phyloP scores from a whole-genome alignment of 2,888 invertebrate genomes.

The Chironomus tentans region DNA sequence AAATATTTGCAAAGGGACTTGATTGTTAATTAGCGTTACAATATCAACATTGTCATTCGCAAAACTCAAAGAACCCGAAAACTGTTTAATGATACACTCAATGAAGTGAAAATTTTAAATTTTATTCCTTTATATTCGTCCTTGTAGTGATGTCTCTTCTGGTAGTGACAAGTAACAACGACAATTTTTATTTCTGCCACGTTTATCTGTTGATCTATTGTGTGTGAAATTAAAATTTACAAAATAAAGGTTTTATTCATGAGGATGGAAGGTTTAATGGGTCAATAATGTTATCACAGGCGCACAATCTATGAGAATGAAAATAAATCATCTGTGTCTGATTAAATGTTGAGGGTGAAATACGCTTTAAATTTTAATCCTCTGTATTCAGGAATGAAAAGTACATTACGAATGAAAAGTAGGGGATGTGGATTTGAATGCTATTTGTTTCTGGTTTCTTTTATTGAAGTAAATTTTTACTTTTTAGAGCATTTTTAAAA shows the following conservation, averaged over 20 bases:
- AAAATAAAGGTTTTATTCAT: not conserved
- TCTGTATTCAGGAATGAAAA: no score
- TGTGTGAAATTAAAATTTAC: not conserved
- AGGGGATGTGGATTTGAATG: no score
- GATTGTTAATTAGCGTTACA: no score
- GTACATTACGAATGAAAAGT: no score
- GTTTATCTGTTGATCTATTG: not conserved
- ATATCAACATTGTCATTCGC: no score
- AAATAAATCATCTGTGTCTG: slow-evolving; percentile 8
- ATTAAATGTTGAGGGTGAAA: not conserved
- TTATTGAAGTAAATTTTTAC: not conserved
- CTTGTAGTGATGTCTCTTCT: no score
- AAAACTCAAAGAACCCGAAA: no score
- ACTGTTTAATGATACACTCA: no score
- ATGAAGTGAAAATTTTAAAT: not conserved
- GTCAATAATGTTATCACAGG: not conserved
- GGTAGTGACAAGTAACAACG: no score
- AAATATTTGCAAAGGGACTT: no score
- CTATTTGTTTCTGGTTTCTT: not conserved
- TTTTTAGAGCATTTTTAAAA: not conserved
- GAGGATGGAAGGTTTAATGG: not conserved
- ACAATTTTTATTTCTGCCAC: no score
- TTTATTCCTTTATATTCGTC: not conserved
- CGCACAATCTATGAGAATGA: not conserved
- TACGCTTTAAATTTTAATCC: no score